These are phyloP conservation scores for Ochropleura leucogaster DNA, from an alignment of 2,888 invertebrate species.

Conservation along the genomic window DNA sequence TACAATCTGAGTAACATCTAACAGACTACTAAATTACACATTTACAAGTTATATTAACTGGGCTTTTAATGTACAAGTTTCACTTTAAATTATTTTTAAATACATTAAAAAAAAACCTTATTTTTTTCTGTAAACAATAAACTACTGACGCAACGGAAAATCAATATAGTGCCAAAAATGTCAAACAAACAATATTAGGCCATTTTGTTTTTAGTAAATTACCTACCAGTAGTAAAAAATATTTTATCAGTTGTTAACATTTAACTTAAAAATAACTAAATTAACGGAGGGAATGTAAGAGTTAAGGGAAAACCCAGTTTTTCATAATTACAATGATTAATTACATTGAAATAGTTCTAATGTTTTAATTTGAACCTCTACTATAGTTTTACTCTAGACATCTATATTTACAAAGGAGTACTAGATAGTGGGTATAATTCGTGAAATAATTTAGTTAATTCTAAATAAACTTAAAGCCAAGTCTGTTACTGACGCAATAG, in stretches of 20 bases:
- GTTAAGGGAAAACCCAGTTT: conserved; percentile 72
- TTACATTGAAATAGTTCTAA: conserved; percentile 63
- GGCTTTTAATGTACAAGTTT: conserved; percentile 73
- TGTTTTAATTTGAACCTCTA: conserved; percentile 61
- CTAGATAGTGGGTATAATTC: conserved; percentile 83
- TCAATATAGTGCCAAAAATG: conserved; percentile 40
- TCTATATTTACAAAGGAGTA: conserved; percentile 84
- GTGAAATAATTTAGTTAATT: conserved; percentile 86
- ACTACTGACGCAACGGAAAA: conserved; percentile 28
- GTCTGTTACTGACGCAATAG: conserved; percentile 38
- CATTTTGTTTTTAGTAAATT: conserved; percentile 40
- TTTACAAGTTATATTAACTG: conserved; percentile 86
- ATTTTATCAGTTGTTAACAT: conserved; percentile 39
- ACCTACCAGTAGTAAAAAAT: conserved; percentile 23
- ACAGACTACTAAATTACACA: conserved; percentile 88
- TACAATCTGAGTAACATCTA: conserved; percentile 89
- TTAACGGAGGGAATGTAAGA: conserved; percentile 76
- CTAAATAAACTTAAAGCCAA: conserved; percentile 58
- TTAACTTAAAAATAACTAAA: conserved; percentile 74
- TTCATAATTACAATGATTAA: conserved; percentile 53
- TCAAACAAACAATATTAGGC: conserved; percentile 60
- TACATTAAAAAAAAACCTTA: conserved; percentile 52
- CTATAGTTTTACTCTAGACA: conserved; percentile 72
- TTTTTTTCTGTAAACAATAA: conserved; percentile 22
- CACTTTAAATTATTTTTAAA: conserved; percentile 34